Conservation (phyloP, 2,888 invertebrate genomes). For the Strigamia crassipes region DNA sequence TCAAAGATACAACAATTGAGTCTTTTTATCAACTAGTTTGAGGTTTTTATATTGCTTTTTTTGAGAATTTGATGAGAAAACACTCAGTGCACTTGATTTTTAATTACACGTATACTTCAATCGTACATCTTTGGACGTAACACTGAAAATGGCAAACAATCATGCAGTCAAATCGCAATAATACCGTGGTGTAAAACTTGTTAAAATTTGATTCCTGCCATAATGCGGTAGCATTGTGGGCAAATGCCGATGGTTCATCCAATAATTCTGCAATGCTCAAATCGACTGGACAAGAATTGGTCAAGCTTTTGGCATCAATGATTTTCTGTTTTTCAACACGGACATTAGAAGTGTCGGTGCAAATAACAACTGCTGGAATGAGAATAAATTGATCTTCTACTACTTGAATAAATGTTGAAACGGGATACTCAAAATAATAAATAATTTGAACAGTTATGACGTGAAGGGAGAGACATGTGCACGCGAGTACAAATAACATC, state of each 20-base stretch:
- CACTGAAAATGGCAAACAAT: too few relatives aligned
- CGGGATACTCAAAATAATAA: background rate
- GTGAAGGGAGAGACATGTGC: background rate
- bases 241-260: background rate
- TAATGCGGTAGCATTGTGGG: background rate
- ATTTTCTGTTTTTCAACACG: background rate
- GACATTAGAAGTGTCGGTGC: background rate
- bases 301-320: background rate
- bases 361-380: background rate
- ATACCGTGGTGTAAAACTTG: too few relatives aligned
- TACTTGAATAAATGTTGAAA: background rate
- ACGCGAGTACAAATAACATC: background rate
- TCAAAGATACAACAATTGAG: too few relatives aligned
- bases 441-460: background rate
- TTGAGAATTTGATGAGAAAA: too few relatives aligned
- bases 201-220: background rate
- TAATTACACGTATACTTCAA: too few relatives aligned
- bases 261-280: background rate
- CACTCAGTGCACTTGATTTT: too few relatives aligned
- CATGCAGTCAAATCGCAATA: too few relatives aligned
- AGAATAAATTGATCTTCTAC: background rate
- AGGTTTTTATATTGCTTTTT: too few relatives aligned
- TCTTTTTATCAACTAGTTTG: too few relatives aligned
- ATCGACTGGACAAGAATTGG: background rate
- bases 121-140: too few relatives aligned